A percentile compares a stretch with the other conserved stretches of the same genome.
Conservation (phyloP, 2,113 vertebrate species). For the Microtus oregoni region DNA sequence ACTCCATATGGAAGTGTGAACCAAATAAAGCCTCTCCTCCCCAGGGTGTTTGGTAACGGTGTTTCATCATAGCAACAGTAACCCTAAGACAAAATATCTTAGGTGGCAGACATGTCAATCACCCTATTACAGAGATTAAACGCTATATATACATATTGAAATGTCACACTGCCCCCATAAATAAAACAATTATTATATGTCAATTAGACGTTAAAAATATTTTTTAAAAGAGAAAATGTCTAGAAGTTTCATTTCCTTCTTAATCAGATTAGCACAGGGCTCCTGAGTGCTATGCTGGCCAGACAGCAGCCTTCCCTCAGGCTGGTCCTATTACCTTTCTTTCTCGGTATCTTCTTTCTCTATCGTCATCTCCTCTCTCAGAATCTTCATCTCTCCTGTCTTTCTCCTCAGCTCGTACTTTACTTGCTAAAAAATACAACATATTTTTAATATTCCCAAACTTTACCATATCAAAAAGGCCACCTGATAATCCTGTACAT, state of each 20-base stretch:
- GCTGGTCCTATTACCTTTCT: conserved; percentile 81
- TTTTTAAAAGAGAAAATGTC: background rate
- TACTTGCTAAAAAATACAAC: conserved; percentile 74
- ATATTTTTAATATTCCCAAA: conserved; percentile 29
- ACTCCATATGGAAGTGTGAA: background rate
- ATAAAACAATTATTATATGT: background rate
- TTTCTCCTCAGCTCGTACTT: conserved; percentile 79
- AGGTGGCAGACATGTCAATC: background rate
- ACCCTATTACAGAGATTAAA: background rate
- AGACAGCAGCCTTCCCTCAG: background rate
- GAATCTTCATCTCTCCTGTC: conserved; percentile 80
- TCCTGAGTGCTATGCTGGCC: background rate
- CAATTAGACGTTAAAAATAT: background rate
- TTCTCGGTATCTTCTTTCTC: conserved; percentile 84
- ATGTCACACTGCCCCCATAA: background rate
- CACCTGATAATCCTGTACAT: background rate
- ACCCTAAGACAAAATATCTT: background rate
- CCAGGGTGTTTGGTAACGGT: background rate
- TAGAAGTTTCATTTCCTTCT: background rate
- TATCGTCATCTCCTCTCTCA: conserved; percentile 71
- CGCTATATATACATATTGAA: background rate
- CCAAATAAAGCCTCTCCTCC: background rate
- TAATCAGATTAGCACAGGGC: rapidly evolving
- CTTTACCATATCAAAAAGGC: background rate
- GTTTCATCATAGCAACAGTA: background rate